phyloP scores from a whole-genome alignment of 2,888 invertebrate species.

The Coronaproctus castanopsis region DNA sequence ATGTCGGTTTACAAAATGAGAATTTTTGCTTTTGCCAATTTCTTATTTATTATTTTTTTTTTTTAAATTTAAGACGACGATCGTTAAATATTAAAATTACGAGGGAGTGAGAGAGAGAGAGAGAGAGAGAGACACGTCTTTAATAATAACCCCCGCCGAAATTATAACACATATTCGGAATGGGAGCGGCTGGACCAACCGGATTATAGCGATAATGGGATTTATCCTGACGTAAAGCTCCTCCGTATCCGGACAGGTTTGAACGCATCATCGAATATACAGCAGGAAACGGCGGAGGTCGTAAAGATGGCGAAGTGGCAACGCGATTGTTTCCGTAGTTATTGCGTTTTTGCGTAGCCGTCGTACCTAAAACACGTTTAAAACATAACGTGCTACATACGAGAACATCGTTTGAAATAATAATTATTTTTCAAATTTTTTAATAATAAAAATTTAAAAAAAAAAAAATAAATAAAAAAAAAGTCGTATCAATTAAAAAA shows the following conservation, averaged over 20 bases:
- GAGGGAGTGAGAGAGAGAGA: too few species aligned
- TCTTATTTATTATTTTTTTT: too few species aligned
- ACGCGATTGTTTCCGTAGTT: background rate
- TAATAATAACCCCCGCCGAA: conserved; percentile 15
- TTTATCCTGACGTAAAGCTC: conserved; percentile 16
- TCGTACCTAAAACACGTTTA: background rate
- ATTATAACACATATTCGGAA: conserved; percentile 13
- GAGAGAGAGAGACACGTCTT: too few species aligned
- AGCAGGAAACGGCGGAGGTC: conserved; percentile 1
- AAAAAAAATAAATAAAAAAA: conserved; percentile 8
- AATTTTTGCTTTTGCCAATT: too few species aligned
- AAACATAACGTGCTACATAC: background rate
- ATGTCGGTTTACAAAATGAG: too few species aligned
- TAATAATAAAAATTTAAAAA: background rate
- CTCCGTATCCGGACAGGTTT: conserved; percentile 10
- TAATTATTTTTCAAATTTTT: background rate
- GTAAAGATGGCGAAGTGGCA: background rate
- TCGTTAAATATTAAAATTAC: too few species aligned
- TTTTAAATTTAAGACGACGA: too few species aligned
- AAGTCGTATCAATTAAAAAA: background rate
- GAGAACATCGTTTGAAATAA: background rate
- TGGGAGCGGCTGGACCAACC: conserved; percentile 11
- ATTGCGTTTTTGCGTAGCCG: background rate
- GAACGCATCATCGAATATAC: conserved; percentile 11
- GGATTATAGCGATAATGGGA: conserved; percentile 16